phyloP scores from a whole-genome alignment of 2,797 vertebrate genomes.

The Alectoris magna region DNA sequence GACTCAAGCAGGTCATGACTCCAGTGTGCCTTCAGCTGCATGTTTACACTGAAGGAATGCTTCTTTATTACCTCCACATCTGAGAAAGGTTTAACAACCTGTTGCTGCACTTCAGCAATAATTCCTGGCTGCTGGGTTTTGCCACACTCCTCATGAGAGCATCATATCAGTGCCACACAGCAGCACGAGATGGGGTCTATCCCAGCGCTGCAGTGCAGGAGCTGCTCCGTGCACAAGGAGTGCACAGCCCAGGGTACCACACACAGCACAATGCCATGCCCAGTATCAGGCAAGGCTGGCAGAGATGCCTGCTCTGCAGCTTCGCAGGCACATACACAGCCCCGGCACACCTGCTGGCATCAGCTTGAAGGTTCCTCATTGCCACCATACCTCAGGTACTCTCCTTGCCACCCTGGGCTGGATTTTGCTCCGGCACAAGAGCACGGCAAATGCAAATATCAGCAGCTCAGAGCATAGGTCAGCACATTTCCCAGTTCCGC shows the following conservation, averaged over 20 bases:
- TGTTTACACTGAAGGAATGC: not conserved
- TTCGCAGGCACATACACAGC: not conserved
- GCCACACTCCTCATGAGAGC: not conserved
- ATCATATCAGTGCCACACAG: not conserved
- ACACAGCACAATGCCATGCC: too few relatives aligned
- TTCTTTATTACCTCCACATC: not conserved
- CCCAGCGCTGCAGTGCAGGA: not conserved
- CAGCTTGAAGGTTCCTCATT: fast-evolving
- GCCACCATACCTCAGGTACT: fast-evolving
- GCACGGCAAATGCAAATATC: not conserved
- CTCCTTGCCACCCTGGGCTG: not conserved
- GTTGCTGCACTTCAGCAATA: not conserved
- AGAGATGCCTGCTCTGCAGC: not conserved
- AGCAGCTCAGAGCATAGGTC: not conserved
- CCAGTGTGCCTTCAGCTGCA: not conserved
- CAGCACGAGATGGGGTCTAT: not conserved
- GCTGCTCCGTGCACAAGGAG: too few relatives aligned
- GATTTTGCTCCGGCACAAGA: not conserved
- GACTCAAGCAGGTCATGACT: not conserved
- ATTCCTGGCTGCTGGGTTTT: not conserved
- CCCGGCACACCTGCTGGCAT: not conserved
- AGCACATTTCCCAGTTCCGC: fast-evolving
- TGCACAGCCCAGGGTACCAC: too few relatives aligned
- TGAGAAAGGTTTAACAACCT: not conserved
- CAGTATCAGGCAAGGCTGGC: not conserved